Base-by-base conservation (phyloP, 1,140 invertebrate genomes). In the Drosophila sp. region DNA sequence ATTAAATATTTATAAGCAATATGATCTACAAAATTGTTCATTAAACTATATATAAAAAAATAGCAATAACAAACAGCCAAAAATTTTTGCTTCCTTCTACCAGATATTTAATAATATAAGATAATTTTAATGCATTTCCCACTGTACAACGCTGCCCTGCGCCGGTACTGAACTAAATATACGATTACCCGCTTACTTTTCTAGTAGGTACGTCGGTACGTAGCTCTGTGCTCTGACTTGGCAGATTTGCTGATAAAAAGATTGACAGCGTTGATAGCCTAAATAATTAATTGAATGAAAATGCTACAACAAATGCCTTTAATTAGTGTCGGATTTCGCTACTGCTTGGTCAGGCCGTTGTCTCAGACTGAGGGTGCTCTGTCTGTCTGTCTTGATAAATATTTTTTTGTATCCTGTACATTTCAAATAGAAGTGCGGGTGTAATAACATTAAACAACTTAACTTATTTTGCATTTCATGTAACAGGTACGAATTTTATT, bases 271-370 rank as follows among this genome's bases (percentile, higher is more conserved):
- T 66, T 90, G 86, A 90, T 90, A 81, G 80, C 53, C 64, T 51
- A 90, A 86, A 90, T 86, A 90, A 90, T 90, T 90, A 90, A 90
- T 90, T 90, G 86, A 90, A 90, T 81, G 80, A 86, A 84, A 89
- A 71, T 74, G 71, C 51, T 84, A 72, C 80, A 89, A 80, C 74
- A 89, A 84, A 86, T 81, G 78, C 80, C 75, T 89, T 84, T 86
- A 89, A 90, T 90, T 90, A 90, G 86, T 78, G 77, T 86, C 78
- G 70, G 72, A 66, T 89, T 89, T 83, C 80, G 54, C 25, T 32
- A 18, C 57, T 46, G 43, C 27, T 67, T 56, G 11, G 14, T 29
- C 51, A 41, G 46, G 8, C 27, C 27, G 16, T 36, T 45, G 36
- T 13, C 38, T 64, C 7, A 18, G 29, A 7, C 25, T 38, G n/a